A percentile compares a stretch with the other conserved stretches of the same genome.
phyloP scores from a whole-genome alignment of 1,140 invertebrate genomes.

The Spodoptera litura region DNA sequence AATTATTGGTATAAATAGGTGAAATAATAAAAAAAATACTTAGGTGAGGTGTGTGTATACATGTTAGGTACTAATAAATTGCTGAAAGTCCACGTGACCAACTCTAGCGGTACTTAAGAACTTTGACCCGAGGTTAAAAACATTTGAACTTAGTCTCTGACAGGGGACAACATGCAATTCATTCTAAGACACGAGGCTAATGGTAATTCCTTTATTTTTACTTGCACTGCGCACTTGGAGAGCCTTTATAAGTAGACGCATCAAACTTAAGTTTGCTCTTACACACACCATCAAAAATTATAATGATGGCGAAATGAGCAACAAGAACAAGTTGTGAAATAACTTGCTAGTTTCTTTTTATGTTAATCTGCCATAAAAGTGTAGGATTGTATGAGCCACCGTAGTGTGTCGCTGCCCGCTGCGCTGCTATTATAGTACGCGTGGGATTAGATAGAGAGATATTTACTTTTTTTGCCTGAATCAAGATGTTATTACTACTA shows the following conservation, averaged over 20 bases:
- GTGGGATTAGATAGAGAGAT: constrained; percentile 28
- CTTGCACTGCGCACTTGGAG: neutral
- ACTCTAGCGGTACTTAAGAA: neutral
- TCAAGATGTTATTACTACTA: constrained; percentile 4
- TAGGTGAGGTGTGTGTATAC: no score
- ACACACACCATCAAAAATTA: constrained; percentile 20
- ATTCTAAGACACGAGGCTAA: neutral
- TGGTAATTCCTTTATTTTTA: neutral
- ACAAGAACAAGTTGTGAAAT: constrained; percentile 15
- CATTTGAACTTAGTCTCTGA: neutral
- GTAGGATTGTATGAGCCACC: constrained; percentile 21
- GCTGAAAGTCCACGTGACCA: neutral
- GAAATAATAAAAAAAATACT: no score
- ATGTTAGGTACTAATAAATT: no score
- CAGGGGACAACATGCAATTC: neutral
- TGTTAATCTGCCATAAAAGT: constrained; percentile 32
- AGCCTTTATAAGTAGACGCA: constrained; percentile 3
- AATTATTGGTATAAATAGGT: no score
- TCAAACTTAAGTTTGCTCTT: constrained; percentile 2
- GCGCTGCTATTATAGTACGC: constrained; percentile 5
- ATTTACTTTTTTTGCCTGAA: constrained; percentile 18
- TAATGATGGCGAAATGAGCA: constrained; percentile 28
- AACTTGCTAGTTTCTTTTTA: constrained; percentile 31
- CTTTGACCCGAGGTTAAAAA: constrained; percentile 6
- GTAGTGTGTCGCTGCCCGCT: neutral